Percentiles rank a stretch among this genome's conserved stretches.
phyloP scores from a whole-genome alignment of 1,140 invertebrate genomes.

The Mylabris phalerata region DNA sequence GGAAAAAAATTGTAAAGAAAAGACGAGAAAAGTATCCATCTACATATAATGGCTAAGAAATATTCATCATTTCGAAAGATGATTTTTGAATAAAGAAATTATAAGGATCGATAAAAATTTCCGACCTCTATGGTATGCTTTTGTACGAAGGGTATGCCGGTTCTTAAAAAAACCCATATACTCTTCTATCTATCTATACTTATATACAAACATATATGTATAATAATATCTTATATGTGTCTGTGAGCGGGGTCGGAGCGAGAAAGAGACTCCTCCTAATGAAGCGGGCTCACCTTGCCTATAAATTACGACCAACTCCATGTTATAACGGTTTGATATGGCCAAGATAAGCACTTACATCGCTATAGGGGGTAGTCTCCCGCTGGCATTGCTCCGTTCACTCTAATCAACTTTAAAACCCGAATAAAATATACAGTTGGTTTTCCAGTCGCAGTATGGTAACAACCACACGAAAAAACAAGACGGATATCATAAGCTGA shows the following conservation, averaged over 20 bases:
- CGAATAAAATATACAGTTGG: conserved; percentile 37
- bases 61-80: too few relatives aligned
- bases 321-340: conserved; percentile 42
- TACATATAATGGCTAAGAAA: too few relatives aligned
- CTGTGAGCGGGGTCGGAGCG: neutral
- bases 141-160: too few relatives aligned
- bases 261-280: conserved; percentile 34
- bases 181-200: neutral
- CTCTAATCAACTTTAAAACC: conserved; percentile 40
- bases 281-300: conserved; percentile 42
- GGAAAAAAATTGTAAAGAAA: too few relatives aligned
- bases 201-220: neutral
- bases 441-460: conserved; percentile 16
- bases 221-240: neutral
- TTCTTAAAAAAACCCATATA: neutral
- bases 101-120: too few relatives aligned
- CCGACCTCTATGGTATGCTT: too few relatives aligned
- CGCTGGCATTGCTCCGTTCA: conserved; percentile 35
- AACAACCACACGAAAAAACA: conserved; percentile 17
- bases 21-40: too few relatives aligned
- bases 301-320: conserved; percentile 42
- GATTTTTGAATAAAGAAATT: too few relatives aligned
- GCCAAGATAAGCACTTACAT: conserved; percentile 41
- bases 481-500: conserved; percentile 3
- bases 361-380: conserved; percentile 37